Percentiles rank a stretch among this genome's conserved stretches.
Conservation (phyloP, 1,140 invertebrate genomes). For the Diabrotica undecimpunctata region DNA sequence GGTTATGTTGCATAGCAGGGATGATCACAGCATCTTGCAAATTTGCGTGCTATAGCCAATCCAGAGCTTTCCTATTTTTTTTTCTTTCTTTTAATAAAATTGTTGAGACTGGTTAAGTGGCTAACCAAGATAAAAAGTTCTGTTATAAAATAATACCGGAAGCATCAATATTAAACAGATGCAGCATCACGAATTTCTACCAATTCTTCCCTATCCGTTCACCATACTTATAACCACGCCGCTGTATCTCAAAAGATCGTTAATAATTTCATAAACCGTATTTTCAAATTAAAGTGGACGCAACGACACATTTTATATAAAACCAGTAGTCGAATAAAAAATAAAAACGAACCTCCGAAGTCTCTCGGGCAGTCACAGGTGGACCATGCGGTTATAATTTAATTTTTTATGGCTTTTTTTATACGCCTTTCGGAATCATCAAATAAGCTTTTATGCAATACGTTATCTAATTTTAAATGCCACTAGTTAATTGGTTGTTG, state of each 20-base stretch:
- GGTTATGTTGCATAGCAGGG: no score
- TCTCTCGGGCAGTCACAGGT: slow-evolving; percentile 20
- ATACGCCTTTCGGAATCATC: slow-evolving; percentile 32
- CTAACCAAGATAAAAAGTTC: no score
- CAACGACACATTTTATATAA: slow-evolving; percentile 44
- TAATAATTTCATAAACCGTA: slow-evolving; percentile 36
- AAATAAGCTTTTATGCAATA: slow-evolving; percentile 35
- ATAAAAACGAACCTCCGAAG: slow-evolving; percentile 32
- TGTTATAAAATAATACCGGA: no score
- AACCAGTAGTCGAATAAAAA: slow-evolving; percentile 45
- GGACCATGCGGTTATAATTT: slow-evolving; percentile 19
- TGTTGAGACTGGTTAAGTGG: no score
- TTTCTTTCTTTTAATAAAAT: no score
- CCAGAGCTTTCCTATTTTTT: no score
- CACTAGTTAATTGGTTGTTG: slow-evolving; percentile 27
- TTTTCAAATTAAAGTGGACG: slow-evolving; percentile 45
- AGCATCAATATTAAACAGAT: no score
- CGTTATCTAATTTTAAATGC: slow-evolving; percentile 32
- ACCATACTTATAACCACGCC: neutral
- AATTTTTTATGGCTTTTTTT: slow-evolving; percentile 37
- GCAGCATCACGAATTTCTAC: no score
- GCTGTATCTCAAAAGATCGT: slow-evolving; percentile 18
- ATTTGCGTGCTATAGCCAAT: no score
- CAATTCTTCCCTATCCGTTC: no score
- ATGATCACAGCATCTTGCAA: no score